Evolutionary conservation across 2,113 vertebrate species (phyloP), one percentile per base, ranked within the genome.

Genomic region (Ariopsis seemanni): DNA sequence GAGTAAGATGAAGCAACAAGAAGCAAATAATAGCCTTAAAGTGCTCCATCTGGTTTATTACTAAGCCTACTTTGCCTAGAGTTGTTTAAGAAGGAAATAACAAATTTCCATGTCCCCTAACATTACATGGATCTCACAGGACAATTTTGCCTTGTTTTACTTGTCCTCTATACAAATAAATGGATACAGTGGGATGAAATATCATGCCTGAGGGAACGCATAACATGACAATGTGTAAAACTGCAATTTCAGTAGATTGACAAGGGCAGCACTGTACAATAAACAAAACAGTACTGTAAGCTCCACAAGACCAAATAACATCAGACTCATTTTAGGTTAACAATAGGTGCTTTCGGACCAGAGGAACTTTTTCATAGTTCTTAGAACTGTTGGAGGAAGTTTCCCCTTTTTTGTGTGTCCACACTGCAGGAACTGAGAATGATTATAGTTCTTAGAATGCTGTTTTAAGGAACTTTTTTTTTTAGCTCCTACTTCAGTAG

Each of bases 11-110:
- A 81, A 63, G 86, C 75, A 92, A 75, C 52, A 81, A 69, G 81
- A 92, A 86, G 50, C 86, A 86, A 90, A 91, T 74, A 80, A 42
- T 42, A 65, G 50, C 77, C 53, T 85, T 71, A 75, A 87, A n/a
- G 57, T 42, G 42, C 25, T 63, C 25, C 60, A 42, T 57, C 42
- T 72, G 58, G 75, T 87, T 79, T 77, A 86, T 84, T 5, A 91
- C 86, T 71, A 91, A 83, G 48, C 20, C 27, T 57, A n/a, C 15
- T 9, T 69, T 65, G 50, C 50, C 12, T 86, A 88, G 50, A 60
- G 90, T 63, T 83, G 86, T 90, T 90, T 81, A 85, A 22, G 65
- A 50, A 84, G 10, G 74, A 92, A 90, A 83, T 86, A 83, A 84
- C 85, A 88, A 81, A 69, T 87, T 52, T 53, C 34, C 81, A 87